A percentile compares a stretch with the other conserved stretches of the same genome.
Evolutionary conservation across 2,797 vertebrate genomes (phyloP).

Genomic region (Halcyon badia): DNA sequence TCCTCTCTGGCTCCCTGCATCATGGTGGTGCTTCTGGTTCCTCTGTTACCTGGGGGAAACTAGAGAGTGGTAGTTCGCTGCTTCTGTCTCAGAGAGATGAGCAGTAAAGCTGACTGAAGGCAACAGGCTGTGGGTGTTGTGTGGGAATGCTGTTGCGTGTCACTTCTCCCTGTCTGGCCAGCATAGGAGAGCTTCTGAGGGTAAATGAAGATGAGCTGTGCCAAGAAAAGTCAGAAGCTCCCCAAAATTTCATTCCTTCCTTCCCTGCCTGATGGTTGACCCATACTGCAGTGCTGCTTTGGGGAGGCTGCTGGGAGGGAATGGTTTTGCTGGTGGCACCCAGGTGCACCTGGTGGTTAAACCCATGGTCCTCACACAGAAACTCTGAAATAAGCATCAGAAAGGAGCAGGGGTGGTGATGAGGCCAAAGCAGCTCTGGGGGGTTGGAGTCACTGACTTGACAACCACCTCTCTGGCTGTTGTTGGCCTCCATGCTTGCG

Average conservation of each 20-base stretch:
- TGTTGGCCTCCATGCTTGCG: accelerated
- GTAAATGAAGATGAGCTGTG: background rate
- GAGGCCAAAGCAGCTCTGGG: background rate
- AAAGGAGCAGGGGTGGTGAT: background rate
- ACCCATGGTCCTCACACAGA: accelerated
- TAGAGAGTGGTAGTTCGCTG: background rate
- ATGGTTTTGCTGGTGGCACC: background rate
- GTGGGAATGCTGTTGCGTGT: background rate
- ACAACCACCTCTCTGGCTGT: background rate
- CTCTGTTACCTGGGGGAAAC: background rate
- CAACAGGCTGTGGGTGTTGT: background rate
- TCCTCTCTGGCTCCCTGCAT: background rate
- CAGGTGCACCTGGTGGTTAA: background rate
- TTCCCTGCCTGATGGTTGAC: background rate
- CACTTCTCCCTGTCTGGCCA: background rate
- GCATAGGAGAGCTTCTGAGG: background rate
- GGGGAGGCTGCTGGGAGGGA: background rate
- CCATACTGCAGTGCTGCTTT: accelerated
- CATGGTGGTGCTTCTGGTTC: accelerated
- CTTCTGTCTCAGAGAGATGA: background rate
- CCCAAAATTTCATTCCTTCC: background rate
- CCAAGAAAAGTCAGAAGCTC: background rate
- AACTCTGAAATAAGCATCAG: background rate
- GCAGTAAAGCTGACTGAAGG: background rate
- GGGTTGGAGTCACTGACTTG: background rate